A percentile compares a stretch with the other conserved stretches of the same genome.
Conservation (phyloP, 2,888 invertebrate species). For the Leucophenga montana region DNA sequence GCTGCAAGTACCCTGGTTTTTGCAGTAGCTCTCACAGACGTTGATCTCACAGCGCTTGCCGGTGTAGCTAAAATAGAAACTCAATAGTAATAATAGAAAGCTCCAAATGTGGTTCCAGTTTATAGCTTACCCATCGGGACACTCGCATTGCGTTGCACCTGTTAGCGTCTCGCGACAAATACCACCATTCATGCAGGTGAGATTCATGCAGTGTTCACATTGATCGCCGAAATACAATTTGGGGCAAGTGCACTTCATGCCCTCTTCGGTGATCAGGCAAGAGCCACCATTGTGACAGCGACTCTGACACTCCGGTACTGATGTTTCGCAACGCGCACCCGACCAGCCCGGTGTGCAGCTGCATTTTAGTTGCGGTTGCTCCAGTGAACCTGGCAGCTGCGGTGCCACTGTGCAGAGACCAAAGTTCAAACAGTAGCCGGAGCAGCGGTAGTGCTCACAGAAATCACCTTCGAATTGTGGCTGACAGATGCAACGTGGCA, state of each 20-base stretch:
- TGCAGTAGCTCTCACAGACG: slow-evolving; percentile 76
- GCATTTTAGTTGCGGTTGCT: slow-evolving; percentile 74
- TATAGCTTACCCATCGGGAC: slow-evolving; percentile 74
- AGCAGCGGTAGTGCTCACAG: slow-evolving; percentile 82
- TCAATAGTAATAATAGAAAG: not conserved
- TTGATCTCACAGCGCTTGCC: slow-evolving; percentile 78
- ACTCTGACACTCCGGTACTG: slow-evolving; percentile 75
- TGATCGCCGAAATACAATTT: slow-evolving; percentile 75
- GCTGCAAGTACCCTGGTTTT: slow-evolving; percentile 74
- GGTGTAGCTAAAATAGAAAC: slow-evolving; percentile 55
- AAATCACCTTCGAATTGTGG: slow-evolving; percentile 78
- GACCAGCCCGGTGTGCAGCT: slow-evolving; percentile 79
- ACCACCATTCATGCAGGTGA: slow-evolving; percentile 78
- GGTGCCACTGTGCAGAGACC: slow-evolving; percentile 75
- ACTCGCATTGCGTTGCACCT: slow-evolving; percentile 75
- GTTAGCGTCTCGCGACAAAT: slow-evolving; percentile 74
- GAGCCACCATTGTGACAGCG: slow-evolving; percentile 78
- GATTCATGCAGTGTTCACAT: slow-evolving; percentile 77
- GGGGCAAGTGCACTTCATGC: slow-evolving; percentile 75
- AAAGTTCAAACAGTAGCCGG: slow-evolving; percentile 79
- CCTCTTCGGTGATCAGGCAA: slow-evolving; percentile 73
- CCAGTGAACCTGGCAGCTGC: slow-evolving; percentile 61
- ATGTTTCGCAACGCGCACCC: slow-evolving; percentile 79
- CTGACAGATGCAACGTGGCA: slow-evolving; percentile 79
- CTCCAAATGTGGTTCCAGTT: slow-evolving; percentile 28